A percentile compares a stretch with the other conserved stretches of the same genome.
Conservation (phyloP, 2,888 invertebrate genomes). For the Plusia festucae region DNA sequence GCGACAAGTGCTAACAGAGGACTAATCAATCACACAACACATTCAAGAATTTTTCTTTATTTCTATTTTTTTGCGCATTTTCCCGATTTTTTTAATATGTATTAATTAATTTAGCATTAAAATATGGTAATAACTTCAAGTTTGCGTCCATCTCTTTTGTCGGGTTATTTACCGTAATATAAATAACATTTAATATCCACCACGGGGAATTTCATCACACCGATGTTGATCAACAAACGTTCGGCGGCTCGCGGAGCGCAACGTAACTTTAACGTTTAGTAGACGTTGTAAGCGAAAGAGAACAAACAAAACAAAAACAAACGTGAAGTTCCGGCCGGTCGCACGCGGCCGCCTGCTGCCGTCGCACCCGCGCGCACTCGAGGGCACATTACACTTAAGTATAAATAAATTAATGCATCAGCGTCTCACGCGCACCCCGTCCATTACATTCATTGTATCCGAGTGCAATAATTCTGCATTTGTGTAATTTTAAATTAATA, state of each 20-base stretch:
- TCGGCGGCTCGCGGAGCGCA: conserved; percentile 74
- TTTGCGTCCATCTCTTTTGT: conserved; percentile 83
- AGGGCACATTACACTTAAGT: conserved; percentile 57
- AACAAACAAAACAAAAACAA: conserved; percentile 87
- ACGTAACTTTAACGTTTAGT: conserved; percentile 71
- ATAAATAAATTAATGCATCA: conserved; percentile 71
- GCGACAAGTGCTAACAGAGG: conserved; percentile 67
- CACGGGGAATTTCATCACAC: conserved; percentile 71
- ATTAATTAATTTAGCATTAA: conserved; percentile 89
- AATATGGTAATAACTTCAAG: conserved; percentile 87
- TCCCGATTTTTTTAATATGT: conserved; percentile 76
- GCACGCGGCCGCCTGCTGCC: conserved; percentile 61
- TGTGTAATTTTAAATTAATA: conserved; percentile 29
- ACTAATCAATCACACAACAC: conserved; percentile 87
- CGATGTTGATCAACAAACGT: conserved; percentile 74
- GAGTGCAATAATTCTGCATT: conserved; percentile 61
- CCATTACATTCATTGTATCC: conserved; percentile 63
- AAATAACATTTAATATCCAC: conserved; percentile 75
- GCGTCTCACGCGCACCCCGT: conserved; percentile 60
- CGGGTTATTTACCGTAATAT: conserved; percentile 73
- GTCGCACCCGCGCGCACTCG: conserved; percentile 44
- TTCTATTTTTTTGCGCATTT: conserved; percentile 84
- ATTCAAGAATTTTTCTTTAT: conserved; percentile 87
- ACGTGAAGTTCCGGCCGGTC: conserved; percentile 79
- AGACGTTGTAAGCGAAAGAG: conserved; percentile 84